Evolutionary conservation across 2,888 invertebrate species (phyloP), one percentile per base, ranked within the genome.

Genomic region (Paralinhomoeus sp.): DNA sequence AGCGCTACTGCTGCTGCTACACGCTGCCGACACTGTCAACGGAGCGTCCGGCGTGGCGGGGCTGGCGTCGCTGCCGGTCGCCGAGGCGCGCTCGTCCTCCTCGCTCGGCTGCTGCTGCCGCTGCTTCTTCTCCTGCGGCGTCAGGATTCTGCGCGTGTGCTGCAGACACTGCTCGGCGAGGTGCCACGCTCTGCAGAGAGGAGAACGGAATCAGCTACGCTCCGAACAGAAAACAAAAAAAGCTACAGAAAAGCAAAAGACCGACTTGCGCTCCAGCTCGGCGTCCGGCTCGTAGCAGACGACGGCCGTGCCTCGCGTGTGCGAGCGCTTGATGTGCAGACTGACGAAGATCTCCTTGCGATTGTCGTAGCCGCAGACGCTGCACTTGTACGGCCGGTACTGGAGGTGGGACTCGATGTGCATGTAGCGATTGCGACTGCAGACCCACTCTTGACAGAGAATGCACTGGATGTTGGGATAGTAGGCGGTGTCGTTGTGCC

Each of bases 401-500:
- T 50, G 50, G 21, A 50, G 42, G 34, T 50, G 50, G 13, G 47
- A 47, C 39, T 50, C 50, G 27, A 49, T 46, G 41, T 49, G 49
- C 48, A 49, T 49, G 39, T 49, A 48, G 31, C 50, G 45, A 34
- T 50, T 50, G 7, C 50, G 22, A 13, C 42, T 45, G 40, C 49
- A 49, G 37, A 49, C 49, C 49, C 49, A 49, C 33, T 49, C 49
- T 21, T 24, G 23, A 18, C 35, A 35, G n/a, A 35, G 35, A 17
- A 35, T 18, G 35, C 35, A 35, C 33, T 50, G 49, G 27, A 50
- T 50, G 31, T 50, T 50, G 21, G 50, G 50, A 24, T 50, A 50
- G 42, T 50, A 49, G 20, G 49, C 48, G 15, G 48, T 46, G 37
- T 49, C 49, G 41, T 49, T 49, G 72, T 74, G 44, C 67, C 69